Evolutionary conservation across 2,113 vertebrate species (phyloP).

Genomic region (Dolichotis patagonum): DNA sequence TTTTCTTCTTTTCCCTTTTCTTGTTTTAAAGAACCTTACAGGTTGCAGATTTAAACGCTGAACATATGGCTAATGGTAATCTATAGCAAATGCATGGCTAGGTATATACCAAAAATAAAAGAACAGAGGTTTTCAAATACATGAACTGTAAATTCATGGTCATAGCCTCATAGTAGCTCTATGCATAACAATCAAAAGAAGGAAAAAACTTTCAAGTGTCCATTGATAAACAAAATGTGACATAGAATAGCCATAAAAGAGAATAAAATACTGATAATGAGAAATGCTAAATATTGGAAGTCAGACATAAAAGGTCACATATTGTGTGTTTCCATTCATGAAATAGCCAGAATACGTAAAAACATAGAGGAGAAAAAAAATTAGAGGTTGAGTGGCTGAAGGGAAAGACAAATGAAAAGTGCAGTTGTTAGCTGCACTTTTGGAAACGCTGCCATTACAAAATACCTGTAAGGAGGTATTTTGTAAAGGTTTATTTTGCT

Average conservation of each 20-base stretch:
- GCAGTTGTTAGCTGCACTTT: neutral
- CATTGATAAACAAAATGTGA: neutral
- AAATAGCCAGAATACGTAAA: neutral
- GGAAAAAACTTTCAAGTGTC: neutral
- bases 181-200: neutral
- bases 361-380: neutral
- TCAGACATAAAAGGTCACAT: neutral
- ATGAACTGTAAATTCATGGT: neutral
- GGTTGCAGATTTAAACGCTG: neutral
- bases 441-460: neutral
- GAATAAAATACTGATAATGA: neutral
- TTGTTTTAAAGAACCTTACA: conserved; percentile 6
- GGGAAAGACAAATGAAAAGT: neutral
- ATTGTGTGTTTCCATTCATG: neutral
- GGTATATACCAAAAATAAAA: neutral
- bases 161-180: neutral
- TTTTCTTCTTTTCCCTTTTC: neutral
- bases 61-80: neutral
- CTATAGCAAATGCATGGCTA: neutral
- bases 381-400: neutral
- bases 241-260: neutral
- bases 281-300: neutral
- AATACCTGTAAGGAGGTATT: neutral
- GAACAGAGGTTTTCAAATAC: neutral
- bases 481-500: neutral